Conservation (phyloP, 2,888 invertebrate genomes). For the Aelia acuminata region DNA sequence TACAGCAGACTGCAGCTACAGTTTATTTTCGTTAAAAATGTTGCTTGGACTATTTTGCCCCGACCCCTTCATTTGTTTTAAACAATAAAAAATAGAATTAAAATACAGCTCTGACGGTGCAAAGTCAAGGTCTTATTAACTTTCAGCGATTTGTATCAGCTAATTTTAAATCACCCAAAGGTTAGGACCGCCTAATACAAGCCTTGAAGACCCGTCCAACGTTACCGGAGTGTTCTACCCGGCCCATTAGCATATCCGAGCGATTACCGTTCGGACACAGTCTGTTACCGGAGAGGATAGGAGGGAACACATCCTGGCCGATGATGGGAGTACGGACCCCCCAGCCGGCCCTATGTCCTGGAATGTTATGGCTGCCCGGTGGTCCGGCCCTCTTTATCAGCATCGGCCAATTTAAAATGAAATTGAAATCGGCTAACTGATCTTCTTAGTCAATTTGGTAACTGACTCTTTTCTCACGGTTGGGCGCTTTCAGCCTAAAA, state of each 20-base stretch:
- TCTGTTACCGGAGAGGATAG: background rate
- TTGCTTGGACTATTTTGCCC: too few relatives aligned
- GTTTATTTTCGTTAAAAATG: too few relatives aligned
- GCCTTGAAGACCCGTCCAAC: background rate
- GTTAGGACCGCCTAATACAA: background rate
- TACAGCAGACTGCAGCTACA: too few relatives aligned
- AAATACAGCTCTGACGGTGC: too few relatives aligned
- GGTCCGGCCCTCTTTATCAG: background rate
- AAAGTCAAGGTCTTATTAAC: background rate
- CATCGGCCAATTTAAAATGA: slow-evolving; percentile 16
- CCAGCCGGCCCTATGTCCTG: background rate
- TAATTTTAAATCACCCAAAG: background rate
- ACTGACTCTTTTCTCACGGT: background rate
- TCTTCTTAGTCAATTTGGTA: background rate
- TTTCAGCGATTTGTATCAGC: background rate
- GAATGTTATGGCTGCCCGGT: background rate
- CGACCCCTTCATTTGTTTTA: too few relatives aligned
- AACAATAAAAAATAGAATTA: too few relatives aligned
- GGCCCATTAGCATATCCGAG: background rate
- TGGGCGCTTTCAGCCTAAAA: background rate
- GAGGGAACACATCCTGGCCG: background rate
- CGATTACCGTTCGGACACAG: background rate
- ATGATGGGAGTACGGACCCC: background rate
- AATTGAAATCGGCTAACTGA: background rate
- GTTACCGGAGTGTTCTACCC: background rate